A percentile compares a stretch with the other conserved stretches of the same genome.
Evolutionary conservation across 1,140 invertebrate genomes (phyloP).

Genomic region (Macrotrachela quadricornifera): DNA sequence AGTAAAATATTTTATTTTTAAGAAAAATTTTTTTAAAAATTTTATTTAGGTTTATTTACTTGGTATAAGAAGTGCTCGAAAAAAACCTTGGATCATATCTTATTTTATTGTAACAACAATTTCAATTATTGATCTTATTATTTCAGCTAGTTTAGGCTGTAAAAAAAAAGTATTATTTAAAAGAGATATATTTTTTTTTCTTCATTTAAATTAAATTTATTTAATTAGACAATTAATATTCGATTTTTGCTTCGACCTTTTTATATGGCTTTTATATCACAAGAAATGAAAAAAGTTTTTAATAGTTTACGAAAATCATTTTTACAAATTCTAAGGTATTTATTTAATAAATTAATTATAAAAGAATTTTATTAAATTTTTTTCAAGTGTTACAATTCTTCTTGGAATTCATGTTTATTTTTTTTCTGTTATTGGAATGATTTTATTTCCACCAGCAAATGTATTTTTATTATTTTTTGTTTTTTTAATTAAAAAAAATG

Average conservation of each 20-base stretch:
- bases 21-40: not conserved
- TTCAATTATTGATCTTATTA: slow-evolving; percentile 19
- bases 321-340: slow-evolving; percentile 22
- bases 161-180: slow-evolving; percentile 18
- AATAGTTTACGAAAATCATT: slow-evolving; percentile 21
- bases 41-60: slow-evolving; percentile 15
- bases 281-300: slow-evolving; percentile 26
- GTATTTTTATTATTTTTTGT: slow-evolving; percentile 25
- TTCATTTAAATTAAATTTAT: not conserved
- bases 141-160: slow-evolving; percentile 11
- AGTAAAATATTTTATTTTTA: slow-evolving; percentile 12
- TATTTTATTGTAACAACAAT: slow-evolving; percentile 14
- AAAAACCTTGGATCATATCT: slow-evolving; percentile 19
- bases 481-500: slow-evolving; percentile 7
- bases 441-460: slow-evolving; percentile 18
- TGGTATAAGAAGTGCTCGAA: slow-evolving; percentile 13
- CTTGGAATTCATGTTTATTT: slow-evolving; percentile 21
- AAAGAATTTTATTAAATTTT: not conserved
- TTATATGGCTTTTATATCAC: slow-evolving; percentile 22
- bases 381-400: slow-evolving; percentile 20
- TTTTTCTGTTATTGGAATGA: slow-evolving; percentile 25
- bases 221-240: slow-evolving; percentile 17
- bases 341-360: not conserved
- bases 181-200: not conserved
- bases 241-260: slow-evolving; percentile 21